A percentile compares a stretch with the other conserved stretches of the same genome.
These are phyloP conservation scores for Muscidifurax raptorellus DNA, from an alignment of 1,140 invertebrate genomes.

Conservation along the genomic window DNA sequence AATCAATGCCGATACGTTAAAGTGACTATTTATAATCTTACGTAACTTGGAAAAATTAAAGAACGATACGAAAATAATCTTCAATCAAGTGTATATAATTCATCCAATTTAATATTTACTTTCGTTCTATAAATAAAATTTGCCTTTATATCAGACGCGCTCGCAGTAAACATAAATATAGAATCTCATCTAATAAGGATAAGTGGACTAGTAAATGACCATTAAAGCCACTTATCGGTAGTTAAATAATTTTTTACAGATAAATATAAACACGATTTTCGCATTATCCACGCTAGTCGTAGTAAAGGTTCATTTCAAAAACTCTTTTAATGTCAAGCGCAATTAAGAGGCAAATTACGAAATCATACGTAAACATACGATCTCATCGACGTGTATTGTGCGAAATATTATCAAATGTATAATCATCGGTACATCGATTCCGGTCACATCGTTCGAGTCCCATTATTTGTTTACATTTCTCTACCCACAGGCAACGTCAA, in stretches of 20 bases:
- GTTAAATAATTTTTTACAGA: not conserved
- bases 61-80: too few relatives aligned
- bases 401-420: too few relatives aligned
- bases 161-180: not conserved
- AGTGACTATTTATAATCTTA: too few relatives aligned
- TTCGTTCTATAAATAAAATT: not conserved
- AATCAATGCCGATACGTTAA: too few relatives aligned
- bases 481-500: too few relatives aligned
- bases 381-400: too few relatives aligned
- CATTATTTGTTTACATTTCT: too few relatives aligned
- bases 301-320: too few relatives aligned
- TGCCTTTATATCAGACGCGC: not conserved
- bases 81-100: conserved; percentile 1
- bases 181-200: not conserved
- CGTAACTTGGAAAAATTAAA: too few relatives aligned
- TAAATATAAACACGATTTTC: not conserved
- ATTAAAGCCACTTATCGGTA: not conserved
- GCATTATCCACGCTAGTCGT: not conserved
- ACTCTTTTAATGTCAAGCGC: too few relatives aligned
- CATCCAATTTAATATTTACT: not conserved
- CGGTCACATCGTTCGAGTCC: too few relatives aligned
- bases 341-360: not conserved
- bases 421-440: too few relatives aligned
- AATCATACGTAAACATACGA: not conserved
- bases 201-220: not conserved